phyloP scores from a whole-genome alignment of 2,888 invertebrate genomes.

The Acheta domesticus region DNA sequence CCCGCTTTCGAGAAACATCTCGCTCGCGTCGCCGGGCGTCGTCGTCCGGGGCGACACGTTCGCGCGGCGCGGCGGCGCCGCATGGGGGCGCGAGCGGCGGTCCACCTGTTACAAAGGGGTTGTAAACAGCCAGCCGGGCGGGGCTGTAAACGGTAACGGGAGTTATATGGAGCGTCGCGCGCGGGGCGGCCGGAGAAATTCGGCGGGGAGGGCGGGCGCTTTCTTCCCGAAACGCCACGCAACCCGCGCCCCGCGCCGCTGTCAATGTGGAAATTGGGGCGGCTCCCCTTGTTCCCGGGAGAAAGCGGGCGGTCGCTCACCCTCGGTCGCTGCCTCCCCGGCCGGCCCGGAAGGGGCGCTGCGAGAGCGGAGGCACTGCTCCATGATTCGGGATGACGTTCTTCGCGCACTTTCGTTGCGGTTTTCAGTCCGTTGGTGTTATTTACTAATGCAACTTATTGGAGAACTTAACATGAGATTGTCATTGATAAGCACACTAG shows the following conservation, averaged over 20 bases:
- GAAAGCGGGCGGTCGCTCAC: neutral
- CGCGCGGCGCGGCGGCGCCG: too few species aligned
- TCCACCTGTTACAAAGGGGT: conserved; percentile 5
- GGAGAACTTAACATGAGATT: too few species aligned
- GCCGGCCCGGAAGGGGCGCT: neutral
- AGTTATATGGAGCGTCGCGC: neutral
- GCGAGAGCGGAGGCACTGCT: too few species aligned
- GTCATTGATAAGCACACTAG: too few species aligned
- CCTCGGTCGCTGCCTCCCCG: neutral
- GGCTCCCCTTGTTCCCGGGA: neutral
- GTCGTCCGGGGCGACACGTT: too few species aligned
- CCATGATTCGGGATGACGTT: too few species aligned
- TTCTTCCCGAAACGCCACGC: neutral
- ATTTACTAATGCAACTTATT: too few species aligned
- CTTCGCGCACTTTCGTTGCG: too few species aligned
- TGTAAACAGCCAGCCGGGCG: neutral
- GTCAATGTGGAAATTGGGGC: neutral
- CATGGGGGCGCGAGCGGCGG: neutral
- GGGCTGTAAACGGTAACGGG: neutral
- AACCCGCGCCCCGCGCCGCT: neutral
- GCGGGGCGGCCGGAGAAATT: neutral
- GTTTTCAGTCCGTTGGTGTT: too few species aligned
- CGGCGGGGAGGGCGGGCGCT: neutral
- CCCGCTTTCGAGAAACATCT: too few species aligned
- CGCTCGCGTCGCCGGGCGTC: too few species aligned